Evolutionary conservation across 2,113 vertebrate species (phyloP).

Genomic region (Himantopus leucocephalus): DNA sequence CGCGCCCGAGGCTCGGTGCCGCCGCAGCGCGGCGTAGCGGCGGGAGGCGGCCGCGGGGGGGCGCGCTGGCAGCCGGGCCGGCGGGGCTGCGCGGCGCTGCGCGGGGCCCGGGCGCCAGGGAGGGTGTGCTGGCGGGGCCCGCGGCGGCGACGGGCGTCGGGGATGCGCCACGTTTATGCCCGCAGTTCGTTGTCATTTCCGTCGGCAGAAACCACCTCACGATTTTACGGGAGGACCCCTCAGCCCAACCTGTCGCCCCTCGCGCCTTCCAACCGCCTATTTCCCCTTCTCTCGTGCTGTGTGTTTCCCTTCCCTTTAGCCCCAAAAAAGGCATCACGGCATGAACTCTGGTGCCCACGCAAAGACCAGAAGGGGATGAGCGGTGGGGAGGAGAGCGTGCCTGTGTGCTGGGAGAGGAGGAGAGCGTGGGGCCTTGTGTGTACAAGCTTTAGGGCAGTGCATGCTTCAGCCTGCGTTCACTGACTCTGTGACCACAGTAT

Average conservation of each 20-base stretch:
- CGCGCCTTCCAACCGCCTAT: not conserved
- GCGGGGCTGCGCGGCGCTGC: not conserved
- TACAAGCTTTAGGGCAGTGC: rapidly evolving
- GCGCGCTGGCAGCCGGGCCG: not conserved
- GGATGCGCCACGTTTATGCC: too few relatives aligned
- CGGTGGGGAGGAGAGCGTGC: rapidly evolving
- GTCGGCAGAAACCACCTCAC: not conserved
- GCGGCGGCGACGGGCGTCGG: not conserved
- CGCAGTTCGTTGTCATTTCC: not conserved
- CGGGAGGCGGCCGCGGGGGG: not conserved
- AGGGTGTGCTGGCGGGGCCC: not conserved
- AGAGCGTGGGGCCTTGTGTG: rapidly evolving
- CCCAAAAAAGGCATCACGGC: too few relatives aligned
- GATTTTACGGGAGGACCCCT: not conserved
- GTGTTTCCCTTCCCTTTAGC: not conserved
- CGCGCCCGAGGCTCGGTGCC: not conserved
- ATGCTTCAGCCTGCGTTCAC: rapidly evolving
- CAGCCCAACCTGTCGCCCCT: not conserved
- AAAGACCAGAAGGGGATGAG: rapidly evolving
- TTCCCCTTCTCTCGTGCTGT: too few relatives aligned
- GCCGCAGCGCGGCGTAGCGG: not conserved
- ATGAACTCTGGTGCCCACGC: not conserved
- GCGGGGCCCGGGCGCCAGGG: not conserved
- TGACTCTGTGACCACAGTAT: rapidly evolving
- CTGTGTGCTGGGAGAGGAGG: rapidly evolving